Base-by-base conservation (phyloP, 1,140 invertebrate species). In the Ericerus pela region DNA sequence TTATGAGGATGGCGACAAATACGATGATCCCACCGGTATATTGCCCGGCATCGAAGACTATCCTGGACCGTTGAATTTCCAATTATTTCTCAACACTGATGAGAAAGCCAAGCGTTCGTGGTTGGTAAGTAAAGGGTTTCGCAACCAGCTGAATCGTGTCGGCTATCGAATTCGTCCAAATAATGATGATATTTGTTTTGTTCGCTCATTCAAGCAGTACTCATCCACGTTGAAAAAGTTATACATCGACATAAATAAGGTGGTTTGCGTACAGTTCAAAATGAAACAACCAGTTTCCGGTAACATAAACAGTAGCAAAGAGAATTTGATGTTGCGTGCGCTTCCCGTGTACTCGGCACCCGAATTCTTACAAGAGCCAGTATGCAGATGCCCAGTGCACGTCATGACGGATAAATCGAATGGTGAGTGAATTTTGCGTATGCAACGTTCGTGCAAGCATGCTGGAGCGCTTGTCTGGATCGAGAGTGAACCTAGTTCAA, bases 321-420 rank as follows among this genome's bases (percentile, higher is more conserved):
- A 30, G 14, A 57, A 27, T 38, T 62, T 76, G 6, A 64, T 69
- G 53, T 64, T 79, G 2, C 68, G 77, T 27, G 73, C 76, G 0
- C 69, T 73, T 36, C 74, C 77, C 54, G 71, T 79, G 0, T 80
- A 73, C 58, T 70, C 73, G 55, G 69, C 73, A 16, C 74, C 77
- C 31, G 75, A 79, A 60, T 72, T 76, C 59, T 67, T 74, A 20
- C 72, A 71, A 30, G 70, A 76, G 52, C 72, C 78, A 1, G 77
- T 80, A 0, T 66, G 67, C 53, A 62, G 78, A 28, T 80, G 78
- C 52, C 73, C 73, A 27, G 77, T 78, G 62, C 78, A 79, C 60
- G 28, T 57, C 27, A 30, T 57, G 51, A 51, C 51, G 1, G 55
- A 57, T 52, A 57, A 53, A 57, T 43, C 51, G 0, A 28, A 18